phyloP scores from a whole-genome alignment of 2,888 invertebrate species.

The Phanerotoma sp. region DNA sequence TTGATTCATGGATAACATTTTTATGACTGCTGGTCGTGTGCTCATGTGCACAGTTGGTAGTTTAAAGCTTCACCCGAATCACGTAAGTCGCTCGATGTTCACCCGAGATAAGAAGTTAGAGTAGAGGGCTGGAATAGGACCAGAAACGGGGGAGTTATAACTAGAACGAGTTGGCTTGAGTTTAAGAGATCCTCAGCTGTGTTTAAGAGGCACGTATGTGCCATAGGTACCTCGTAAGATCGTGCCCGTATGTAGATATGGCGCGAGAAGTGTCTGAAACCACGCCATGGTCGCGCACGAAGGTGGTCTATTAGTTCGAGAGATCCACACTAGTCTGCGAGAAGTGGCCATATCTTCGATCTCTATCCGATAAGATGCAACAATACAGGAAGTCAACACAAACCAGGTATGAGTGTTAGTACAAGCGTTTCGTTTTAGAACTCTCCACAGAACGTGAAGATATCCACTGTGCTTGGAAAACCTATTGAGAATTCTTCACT shows the following conservation, averaged over 20 bases:
- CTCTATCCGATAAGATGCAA: constrained; percentile 50
- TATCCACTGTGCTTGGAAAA: too few species aligned
- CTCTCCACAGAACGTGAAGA: too few species aligned
- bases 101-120: too few species aligned
- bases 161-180: constrained; percentile 4
- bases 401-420: constrained; percentile 27
- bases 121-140: background rate
- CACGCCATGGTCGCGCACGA: constrained; percentile 45
- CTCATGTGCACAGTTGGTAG: too few species aligned
- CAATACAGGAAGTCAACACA: constrained; percentile 51
- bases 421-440: constrained; percentile 51
- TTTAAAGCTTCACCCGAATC: too few species aligned
- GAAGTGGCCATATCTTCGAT: constrained; percentile 48
- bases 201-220: constrained; percentile 18
- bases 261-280: constrained; percentile 42
- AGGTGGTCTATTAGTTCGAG: constrained; percentile 53
- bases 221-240: constrained; percentile 40
- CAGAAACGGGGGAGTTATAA: background rate
- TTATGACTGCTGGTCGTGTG: too few species aligned
- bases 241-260: constrained; percentile 50
- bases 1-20: too few species aligned
- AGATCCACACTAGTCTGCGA: constrained; percentile 22
- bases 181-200: constrained; percentile 10
- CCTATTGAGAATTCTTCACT: background rate
- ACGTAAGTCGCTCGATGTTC: too few species aligned